Evolutionary conservation across 1,140 invertebrate species (phyloP), one percentile per base, ranked within the genome.

Genomic region (Aphaenogaster floridana): DNA sequence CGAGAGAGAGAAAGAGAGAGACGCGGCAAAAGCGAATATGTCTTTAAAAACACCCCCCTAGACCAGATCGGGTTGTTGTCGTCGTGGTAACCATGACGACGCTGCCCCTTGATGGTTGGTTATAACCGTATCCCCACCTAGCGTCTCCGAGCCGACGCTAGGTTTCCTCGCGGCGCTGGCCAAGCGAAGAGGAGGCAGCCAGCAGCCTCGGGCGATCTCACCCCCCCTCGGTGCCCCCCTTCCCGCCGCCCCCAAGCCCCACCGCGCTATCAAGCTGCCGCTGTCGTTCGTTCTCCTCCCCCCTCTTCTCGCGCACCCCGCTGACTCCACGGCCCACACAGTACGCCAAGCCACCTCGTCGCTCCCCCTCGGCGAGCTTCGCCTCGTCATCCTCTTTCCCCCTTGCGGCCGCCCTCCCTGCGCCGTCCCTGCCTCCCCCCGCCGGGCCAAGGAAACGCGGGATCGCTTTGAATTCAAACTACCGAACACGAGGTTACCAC

Each of bases 401-500:
- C 39, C 57, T 52, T 36, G 79, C 83, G 45, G 54, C 64, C 57
- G 50, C 88, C 63, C 88, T 88, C 89, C 88, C 28, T 28, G 28
- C 48, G 76, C 86, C 61, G 59, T 86, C 57, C 86, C 34, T 80
- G 52, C 61, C 89, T 72, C 87, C 90, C 87, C 91, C 86, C 90
- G 92, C 88, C 89, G 91, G 92, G 87, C 94, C 95, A 95, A 95
- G 94, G 94, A 95, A 95, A 95, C 95, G 95, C 95, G 95, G 95
- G 95, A 95, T 95, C 94, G 94, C 94, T 94, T 95, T 90, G 93
- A 95, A 95, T 95, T 95, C 94, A 95, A 95, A 95, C 94, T 94
- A 95, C 94, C 93, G 94, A 95, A 95, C 95, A 95, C 95, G 94
- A 95, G 95, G 95, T 95, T 95, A 95, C 93, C 95, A 95, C 94